Base-by-base conservation (phyloP, 2,113 vertebrate genomes). In the Tonatia bakeri region DNA sequence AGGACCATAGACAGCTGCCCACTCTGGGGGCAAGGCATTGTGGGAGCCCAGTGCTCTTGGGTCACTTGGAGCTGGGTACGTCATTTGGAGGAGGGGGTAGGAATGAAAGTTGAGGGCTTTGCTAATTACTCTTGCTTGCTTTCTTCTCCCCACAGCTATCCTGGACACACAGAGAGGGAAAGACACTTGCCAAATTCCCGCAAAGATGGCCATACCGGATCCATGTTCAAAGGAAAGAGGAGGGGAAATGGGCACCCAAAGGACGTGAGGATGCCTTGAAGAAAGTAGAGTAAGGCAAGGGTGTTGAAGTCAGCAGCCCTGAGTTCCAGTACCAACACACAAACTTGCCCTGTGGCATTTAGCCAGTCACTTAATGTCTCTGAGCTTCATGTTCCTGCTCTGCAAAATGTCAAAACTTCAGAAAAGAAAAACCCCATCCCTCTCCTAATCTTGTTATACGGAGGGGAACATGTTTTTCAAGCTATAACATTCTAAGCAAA, bases 1-100 rank as follows among this genome's bases (percentile, higher is more conserved):
- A 96, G 96, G 24, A 95, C 94, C 72, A 88, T 0, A 76, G 81
- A 96, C 76, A 96, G 95, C 56, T 40, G n/a, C 88, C 5, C 0
- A 36, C 5, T 5, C 52, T 0, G 20, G 5, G 0, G 33, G 36
- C 14, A 14, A 19, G 2, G 15, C 26, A 16, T 26, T 14, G 47
- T 38, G 12, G 85, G n/a, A 47, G 52, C 81, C 33, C 11, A 45
- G 31, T 0, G 56, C 12, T 22, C 2, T 61, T n/a, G 61, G 47
- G 20, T 45, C 67, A 13, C 47, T 14, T 26, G 56, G 33, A 89
- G n/a, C 22, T 73, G 54, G 47, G 17, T 40, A 52, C 28, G 36
- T 64, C 67, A 8, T 36, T n/a, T 82, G 38, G 47, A 70, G 47
- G 43, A 87, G 24, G 1, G 19, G 19, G 10, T 36, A 16, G 16